Conservation (phyloP, 2,888 invertebrate species). For the Parnassius apollo region DNA sequence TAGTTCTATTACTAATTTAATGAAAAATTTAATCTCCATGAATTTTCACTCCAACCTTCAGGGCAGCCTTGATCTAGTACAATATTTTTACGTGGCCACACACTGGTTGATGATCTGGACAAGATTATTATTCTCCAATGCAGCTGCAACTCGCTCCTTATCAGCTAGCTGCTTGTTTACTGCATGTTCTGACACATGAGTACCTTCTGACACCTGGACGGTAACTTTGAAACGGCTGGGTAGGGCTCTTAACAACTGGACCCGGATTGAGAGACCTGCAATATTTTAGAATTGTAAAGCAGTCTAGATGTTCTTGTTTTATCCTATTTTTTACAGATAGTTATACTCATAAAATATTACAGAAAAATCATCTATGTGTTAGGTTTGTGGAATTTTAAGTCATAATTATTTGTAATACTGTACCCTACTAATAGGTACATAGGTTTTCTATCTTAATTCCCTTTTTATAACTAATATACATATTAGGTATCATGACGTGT, state of each 20-base stretch:
- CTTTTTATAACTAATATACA: too few species aligned
- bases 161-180: constrained; percentile 99
- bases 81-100: constrained; percentile 60
- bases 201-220: constrained; percentile 94
- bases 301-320: not conserved
- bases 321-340: constrained; percentile 55
- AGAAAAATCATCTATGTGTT: not conserved
- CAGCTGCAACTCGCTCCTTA: constrained; percentile 98
- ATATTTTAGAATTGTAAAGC: constrained; percentile 10
- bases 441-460: too few species aligned
- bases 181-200: constrained; percentile 94
- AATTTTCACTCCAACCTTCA: too few species aligned
- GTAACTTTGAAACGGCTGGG: constrained; percentile 92
- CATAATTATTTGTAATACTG: too few species aligned
- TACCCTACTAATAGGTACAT: too few species aligned
- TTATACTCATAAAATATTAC: not conserved
- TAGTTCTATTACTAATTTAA: too few species aligned
- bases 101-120: constrained; percentile 97
- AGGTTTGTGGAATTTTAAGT: too few species aligned
- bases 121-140: constrained; percentile 95
- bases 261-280: constrained; percentile 91
- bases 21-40: too few species aligned
- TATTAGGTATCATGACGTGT: too few species aligned
- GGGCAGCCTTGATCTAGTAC: not conserved
- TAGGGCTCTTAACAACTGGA: constrained; percentile 92